Evolutionary conservation across 2,888 invertebrate genomes (phyloP), one percentile per base, ranked within the genome.

Genomic region (Ceramica pisi): DNA sequence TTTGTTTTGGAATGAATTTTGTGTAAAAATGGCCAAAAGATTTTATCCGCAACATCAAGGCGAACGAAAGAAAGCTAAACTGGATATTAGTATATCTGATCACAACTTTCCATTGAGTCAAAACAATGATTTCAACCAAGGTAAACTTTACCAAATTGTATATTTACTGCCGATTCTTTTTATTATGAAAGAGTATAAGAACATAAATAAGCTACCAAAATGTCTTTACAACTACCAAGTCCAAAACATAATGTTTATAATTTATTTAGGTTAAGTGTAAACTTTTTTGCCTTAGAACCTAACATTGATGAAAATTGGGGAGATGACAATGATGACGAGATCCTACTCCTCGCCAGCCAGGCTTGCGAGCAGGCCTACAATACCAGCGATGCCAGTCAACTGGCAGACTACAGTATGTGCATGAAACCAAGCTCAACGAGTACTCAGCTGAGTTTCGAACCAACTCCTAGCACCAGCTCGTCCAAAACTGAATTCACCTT

Each of bases 51-150:
- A 93, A 83, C 91, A 93, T 62, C 82, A 88, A 62, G 94, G 93
- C 38, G 94, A 94, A 79, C 89, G 93, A 66, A 96, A 96, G 81
- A 94, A 91, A 81, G 91, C 94, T 2, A 95, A 91, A 86, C 90
- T 96, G n/a, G 91, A 95, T 86, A 85, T 95, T 38, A 92, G 93
- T 64, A 88, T 93, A 72, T 91, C 94, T 12, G 95, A 96, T 84
- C 95, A 95, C 75, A 95, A 95, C 81, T 94, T 96, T 88, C 95
- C 95, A 67, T 76, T 94, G 23, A 96, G 95, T 90, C 96, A 95
- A 93, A 94, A 91, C 83, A 81, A 78, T 73, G 88, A 82, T 51
- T 79, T 82, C 19, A 88, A 86, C 56, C 91, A 91, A 90, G 94
- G 94, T 94, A 90, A 82, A 73, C 68, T 61, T 26, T 51, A 16